Evolutionary conservation across 2,888 invertebrate genomes (phyloP).

Genomic region (Rotaria sp.): DNA sequence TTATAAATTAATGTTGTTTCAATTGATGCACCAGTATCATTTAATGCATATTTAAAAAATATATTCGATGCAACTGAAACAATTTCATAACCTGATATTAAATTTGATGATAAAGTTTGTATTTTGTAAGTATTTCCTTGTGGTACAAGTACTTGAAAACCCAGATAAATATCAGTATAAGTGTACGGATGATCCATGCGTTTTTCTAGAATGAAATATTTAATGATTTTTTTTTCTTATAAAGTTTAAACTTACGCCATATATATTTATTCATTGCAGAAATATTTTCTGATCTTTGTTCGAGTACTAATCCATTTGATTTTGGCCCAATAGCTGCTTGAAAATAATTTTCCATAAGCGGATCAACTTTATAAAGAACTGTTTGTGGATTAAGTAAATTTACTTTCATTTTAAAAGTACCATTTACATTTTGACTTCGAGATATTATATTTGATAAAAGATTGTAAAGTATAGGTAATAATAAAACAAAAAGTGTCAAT

Average conservation of each 20-base stretch:
- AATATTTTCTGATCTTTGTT: background rate
- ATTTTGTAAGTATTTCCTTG: background rate
- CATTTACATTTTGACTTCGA: background rate
- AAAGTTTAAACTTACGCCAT: background rate
- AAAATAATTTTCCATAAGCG: background rate
- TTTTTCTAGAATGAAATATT: background rate
- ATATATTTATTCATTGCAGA: background rate
- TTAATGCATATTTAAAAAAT: background rate
- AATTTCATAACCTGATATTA: background rate
- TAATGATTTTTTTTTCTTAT: background rate
- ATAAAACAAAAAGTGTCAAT: background rate
- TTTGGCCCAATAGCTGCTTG: background rate
- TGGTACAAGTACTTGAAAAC: background rate
- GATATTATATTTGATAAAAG: background rate
- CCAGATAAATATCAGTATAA: conserved; percentile 4
- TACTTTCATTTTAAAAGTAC: background rate
- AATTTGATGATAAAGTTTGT: conserved; percentile 6
- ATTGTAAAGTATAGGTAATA: background rate
- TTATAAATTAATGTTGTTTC: background rate
- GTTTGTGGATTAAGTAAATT: conserved; percentile 5
- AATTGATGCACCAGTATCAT: conserved; percentile 12
- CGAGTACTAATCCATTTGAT: background rate
- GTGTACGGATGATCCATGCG: background rate
- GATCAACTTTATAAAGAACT: background rate
- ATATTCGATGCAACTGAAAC: background rate